These are phyloP conservation scores for Sturnira hondurensis DNA, from an alignment of 2,113 vertebrate genomes.

Conservation along the genomic window DNA sequence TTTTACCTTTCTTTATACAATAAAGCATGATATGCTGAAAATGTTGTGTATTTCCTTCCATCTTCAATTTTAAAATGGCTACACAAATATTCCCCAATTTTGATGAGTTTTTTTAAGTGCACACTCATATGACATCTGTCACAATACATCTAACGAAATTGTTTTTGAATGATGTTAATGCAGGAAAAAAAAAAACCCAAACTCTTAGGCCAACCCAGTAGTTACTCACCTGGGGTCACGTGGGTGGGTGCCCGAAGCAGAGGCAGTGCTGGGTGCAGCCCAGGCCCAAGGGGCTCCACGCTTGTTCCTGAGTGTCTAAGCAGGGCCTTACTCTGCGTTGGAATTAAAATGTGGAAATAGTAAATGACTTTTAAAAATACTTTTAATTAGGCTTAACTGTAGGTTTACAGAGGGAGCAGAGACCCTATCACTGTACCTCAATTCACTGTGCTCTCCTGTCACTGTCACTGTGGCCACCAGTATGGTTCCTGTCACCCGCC, in stretches of 20 bases:
- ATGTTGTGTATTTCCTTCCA: no score
- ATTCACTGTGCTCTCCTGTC: fast-evolving
- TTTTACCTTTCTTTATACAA: no score
- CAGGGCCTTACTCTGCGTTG: not conserved
- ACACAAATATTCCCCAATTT: no score
- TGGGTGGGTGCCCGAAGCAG: not conserved
- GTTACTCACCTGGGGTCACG: not conserved
- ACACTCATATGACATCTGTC: no score
- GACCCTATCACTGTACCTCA: fast-evolving
- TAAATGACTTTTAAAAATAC: not conserved
- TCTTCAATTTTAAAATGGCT: no score
- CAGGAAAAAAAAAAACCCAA: no score
- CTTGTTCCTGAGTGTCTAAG: not conserved
- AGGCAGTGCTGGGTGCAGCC: not conserved
- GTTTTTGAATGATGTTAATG: no score
- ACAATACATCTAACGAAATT: no score
- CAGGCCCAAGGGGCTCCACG: not conserved
- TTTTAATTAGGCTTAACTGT: not conserved
- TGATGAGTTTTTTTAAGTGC: no score
- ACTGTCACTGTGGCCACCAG: not conserved
- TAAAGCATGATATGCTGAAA: no score
- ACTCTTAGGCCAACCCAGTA: no score
- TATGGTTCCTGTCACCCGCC: not conserved
- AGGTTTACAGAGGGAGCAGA: not conserved
- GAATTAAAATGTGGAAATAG: not conserved